phyloP scores from a whole-genome alignment of 1,140 invertebrate genomes.

The Calosoma granatense region DNA sequence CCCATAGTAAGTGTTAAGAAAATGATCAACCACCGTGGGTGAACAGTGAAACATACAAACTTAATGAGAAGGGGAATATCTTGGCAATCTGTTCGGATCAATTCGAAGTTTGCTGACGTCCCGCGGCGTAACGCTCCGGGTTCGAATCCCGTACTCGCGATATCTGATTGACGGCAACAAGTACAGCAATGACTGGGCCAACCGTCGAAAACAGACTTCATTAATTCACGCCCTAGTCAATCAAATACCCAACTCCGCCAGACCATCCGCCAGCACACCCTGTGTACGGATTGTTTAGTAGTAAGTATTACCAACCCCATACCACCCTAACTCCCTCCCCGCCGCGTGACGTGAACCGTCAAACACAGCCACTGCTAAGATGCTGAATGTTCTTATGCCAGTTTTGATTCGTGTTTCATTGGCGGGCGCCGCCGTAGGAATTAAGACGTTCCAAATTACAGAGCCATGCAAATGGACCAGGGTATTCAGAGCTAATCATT shows the following conservation, averaged over 20 bases:
- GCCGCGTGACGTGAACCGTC: too few relatives aligned
- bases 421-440: too few relatives aligned
- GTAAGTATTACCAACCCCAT: too few relatives aligned
- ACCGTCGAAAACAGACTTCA: slow-evolving; percentile 4
- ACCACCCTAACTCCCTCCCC: too few relatives aligned
- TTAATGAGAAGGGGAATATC: slow-evolving; percentile 14
- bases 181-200: slow-evolving; percentile 5
- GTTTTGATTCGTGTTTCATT: too few relatives aligned
- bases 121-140: slow-evolving; percentile 15
- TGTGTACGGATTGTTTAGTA: too few relatives aligned
- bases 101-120: slow-evolving; percentile 17
- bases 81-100: slow-evolving; percentile 19
- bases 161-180: slow-evolving; percentile 7
- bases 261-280: neutral
- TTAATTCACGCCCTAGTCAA: neutral
- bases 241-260: neutral
- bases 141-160: slow-evolving; percentile 9
- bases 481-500: too few relatives aligned
- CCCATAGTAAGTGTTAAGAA: too few relatives aligned
- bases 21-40: neutral
- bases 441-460: too few relatives aligned
- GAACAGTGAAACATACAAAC: neutral
- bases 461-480: too few relatives aligned
- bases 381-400: neutral
- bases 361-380: too few relatives aligned